These are phyloP conservation scores for Tachuris rubrigastra DNA, from an alignment of 2,113 vertebrate genomes.

Conservation along the genomic window DNA sequence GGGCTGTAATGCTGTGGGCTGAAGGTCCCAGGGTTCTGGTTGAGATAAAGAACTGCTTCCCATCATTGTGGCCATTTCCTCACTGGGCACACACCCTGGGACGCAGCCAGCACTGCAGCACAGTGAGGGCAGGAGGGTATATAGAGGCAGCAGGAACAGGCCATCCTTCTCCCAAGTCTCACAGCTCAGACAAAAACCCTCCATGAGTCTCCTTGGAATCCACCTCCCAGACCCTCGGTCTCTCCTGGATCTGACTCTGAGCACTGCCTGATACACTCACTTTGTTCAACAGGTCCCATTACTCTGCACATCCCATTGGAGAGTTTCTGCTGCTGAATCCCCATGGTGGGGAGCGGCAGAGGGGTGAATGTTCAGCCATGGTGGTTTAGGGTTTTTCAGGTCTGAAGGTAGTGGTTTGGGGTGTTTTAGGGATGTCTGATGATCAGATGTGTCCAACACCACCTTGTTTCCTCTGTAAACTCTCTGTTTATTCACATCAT, in stretches of 20 bases:
- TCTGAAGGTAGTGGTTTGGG: neutral
- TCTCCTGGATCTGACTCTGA: neutral
- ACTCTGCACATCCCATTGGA: neutral
- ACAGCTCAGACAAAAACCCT: neutral
- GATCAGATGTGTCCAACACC: neutral
- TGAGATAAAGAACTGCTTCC: neutral
- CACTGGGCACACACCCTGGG: neutral
- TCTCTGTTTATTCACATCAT: neutral
- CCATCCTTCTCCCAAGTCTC: neutral
- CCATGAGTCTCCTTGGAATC: neutral
- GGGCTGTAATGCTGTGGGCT: neutral
- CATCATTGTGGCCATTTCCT: neutral
- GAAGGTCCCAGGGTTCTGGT: neutral
- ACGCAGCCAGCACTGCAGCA: too few relatives aligned
- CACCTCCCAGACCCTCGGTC: neutral
- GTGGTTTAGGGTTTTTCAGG: neutral
- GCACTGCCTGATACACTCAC: neutral
- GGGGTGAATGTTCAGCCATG: neutral
- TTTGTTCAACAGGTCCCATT: neutral
- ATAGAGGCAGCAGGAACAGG: neutral
- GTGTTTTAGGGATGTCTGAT: neutral
- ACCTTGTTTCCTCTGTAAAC: neutral
- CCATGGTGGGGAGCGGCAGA: rapidly evolving
- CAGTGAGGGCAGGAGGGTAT: neutral
- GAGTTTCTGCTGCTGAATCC: neutral